Conservation (phyloP, 2,113 vertebrate species). For the Carassius auratus region DNA sequence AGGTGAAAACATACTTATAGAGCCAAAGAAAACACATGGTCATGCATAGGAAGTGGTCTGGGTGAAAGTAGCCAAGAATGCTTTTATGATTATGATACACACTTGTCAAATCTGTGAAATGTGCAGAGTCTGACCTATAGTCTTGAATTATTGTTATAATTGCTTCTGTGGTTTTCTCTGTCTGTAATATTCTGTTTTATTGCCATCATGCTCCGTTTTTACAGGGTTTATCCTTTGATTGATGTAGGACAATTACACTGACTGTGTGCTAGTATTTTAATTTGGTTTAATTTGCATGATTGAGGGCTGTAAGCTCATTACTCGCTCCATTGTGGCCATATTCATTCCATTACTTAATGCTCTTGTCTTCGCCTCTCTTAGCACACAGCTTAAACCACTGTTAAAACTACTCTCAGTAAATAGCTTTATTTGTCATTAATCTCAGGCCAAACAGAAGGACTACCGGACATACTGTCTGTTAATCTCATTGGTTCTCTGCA, state of each 20-base stretch:
- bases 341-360: conserved; percentile 75
- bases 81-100: neutral
- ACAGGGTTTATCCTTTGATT: conserved; percentile 52
- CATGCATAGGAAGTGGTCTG: neutral
- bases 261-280: conserved; percentile 63
- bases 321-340: conserved; percentile 71
- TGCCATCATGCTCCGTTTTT: neutral
- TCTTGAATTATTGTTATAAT: neutral
- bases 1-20: neutral
- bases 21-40: neutral
- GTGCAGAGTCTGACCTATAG: neutral
- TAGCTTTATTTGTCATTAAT: conserved; percentile 73
- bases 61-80: neutral
- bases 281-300: conserved; percentile 74
- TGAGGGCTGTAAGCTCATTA: conserved; percentile 74
- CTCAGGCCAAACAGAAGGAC: conserved; percentile 38
- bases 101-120: neutral
- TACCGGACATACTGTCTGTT: conserved; percentile 6
- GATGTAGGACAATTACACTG: conserved; percentile 60
- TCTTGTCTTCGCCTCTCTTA: conserved; percentile 69
- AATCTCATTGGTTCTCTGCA: conserved; percentile 30
- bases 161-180: neutral
- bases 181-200: conserved; percentile 37
- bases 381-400: conserved; percentile 69
- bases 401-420: conserved; percentile 73